Base-by-base conservation (phyloP, 2,888 invertebrate species). In the Nysson spinosus region DNA sequence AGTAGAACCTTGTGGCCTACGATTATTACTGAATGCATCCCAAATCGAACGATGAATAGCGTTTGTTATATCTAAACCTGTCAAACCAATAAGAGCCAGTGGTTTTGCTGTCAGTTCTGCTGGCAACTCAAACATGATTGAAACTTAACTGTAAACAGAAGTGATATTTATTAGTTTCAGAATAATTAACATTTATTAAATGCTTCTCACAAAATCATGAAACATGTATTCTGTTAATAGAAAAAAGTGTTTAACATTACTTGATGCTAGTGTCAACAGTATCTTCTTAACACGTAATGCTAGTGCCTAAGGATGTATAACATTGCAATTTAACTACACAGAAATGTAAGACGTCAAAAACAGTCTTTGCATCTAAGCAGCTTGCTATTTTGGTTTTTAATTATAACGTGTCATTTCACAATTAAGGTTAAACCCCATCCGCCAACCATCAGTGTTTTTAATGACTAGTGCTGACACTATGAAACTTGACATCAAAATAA, bases 31-130 rank as follows among this genome's bases (percentile, higher is more conserved):
- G 84, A 99, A 96, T 4, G 95, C 93, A 83, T 98, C 97, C 97
- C 97, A 98, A 85, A 98, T 94, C 43, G 94, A 91, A 84, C 95
- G 94, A 87, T 99, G 98, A 35, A 95, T 90, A 2, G 94, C 91
- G 89, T 96, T 97, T 83, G 93, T 93, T 6, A 94, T 91, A 85
- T 98, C 96, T 63, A 99, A 89, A 11, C 98, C 98, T 68, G 95
- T 93, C 50, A 99, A 90, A 24, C 95, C 96, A 54, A 99, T 92
- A 60, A 98, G 89, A 44, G 96, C 96, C 83, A 95, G 90, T 24
- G 98, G 95, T 83, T 94, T 93, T 74, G 93, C 91, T 81, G 94
- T 91, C 64, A 98, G 90, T 90, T 98, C 97, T 67, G 91, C 88
- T 67, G 98, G 97, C 86, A 98, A 90, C 78, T 93, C 93, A 56